These are phyloP conservation scores for Cantharis rustica DNA, from an alignment of 2,888 invertebrate genomes.

Conservation along the genomic window DNA sequence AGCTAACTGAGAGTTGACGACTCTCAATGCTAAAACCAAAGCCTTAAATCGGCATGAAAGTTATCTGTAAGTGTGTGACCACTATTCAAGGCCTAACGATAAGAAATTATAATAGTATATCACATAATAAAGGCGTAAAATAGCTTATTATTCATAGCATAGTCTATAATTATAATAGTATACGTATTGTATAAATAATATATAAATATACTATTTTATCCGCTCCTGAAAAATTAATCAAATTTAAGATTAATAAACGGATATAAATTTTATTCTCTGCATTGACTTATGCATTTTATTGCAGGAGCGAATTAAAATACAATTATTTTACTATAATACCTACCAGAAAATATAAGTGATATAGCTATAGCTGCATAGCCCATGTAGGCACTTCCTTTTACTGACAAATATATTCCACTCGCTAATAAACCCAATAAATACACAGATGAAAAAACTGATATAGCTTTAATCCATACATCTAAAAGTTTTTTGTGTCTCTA, in stretches of 20 bases:
- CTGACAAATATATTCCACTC: constrained; percentile 10
- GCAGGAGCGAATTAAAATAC: neutral
- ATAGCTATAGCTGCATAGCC: constrained; percentile 5
- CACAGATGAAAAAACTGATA: neutral
- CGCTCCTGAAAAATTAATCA: too few relatives aligned
- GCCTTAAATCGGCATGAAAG: neutral
- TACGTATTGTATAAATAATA: too few relatives aligned
- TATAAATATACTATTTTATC: too few relatives aligned
- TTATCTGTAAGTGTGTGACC: neutral
- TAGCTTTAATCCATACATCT: constrained; percentile 1
- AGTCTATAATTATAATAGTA: too few relatives aligned
- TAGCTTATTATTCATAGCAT: too few relatives aligned
- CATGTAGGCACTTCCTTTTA: neutral
- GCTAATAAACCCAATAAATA: constrained; percentile 1
- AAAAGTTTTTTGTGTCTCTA: constrained; percentile 4
- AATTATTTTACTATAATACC: neutral
- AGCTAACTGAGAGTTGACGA: too few relatives aligned
- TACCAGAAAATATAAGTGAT: constrained; percentile 6
- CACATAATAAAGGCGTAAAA: too few relatives aligned
- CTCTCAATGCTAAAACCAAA: too few relatives aligned
- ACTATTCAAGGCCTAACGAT: neutral
- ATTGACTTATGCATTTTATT: too few relatives aligned
- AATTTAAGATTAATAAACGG: too few relatives aligned
- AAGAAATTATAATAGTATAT: neutral
- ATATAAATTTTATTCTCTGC: too few relatives aligned